phyloP scores from a whole-genome alignment of 1,140 invertebrate species.

The Drosophila athabasca region DNA sequence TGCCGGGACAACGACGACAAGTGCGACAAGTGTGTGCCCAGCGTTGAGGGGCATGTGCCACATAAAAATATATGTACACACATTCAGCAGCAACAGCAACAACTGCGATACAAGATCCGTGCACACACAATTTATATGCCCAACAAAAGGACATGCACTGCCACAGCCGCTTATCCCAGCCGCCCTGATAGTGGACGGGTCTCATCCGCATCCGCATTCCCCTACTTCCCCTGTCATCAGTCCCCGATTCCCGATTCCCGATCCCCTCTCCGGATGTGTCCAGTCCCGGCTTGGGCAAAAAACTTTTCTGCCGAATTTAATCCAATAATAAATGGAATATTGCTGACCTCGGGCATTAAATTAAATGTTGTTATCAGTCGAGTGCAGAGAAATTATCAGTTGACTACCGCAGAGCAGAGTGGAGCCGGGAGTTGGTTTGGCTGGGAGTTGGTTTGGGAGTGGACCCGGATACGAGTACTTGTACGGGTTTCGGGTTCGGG shows the following conservation, averaged over 20 bases:
- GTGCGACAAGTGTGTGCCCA: conserved; percentile 66
- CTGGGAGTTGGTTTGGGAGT: no score
- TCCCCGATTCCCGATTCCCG: no score
- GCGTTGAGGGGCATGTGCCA: no score
- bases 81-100: conserved; percentile 10
- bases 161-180: conserved; percentile 51
- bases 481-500: not conserved
- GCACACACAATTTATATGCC: conserved; percentile 53
- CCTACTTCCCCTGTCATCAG: not conserved
- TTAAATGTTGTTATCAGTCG: conserved; percentile 84
- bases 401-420: not conserved
- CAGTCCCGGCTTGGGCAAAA: conserved; percentile 34
- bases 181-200: conserved; percentile 50
- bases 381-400: conserved; percentile 83
- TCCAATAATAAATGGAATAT: conserved; percentile 84
- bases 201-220: conserved; percentile 1
- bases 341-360: conserved; percentile 84
- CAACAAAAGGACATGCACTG: conserved; percentile 17
- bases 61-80: no score
- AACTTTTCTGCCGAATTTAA: conserved; percentile 83
- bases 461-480: not conserved
- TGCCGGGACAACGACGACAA: conserved; percentile 65
- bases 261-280: not conserved
- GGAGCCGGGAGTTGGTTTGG: not conserved
- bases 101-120: conserved; percentile 41